These are phyloP conservation scores for Bombyx huttoni DNA, from an alignment of 2,888 invertebrate genomes.

Conservation along the genomic window DNA sequence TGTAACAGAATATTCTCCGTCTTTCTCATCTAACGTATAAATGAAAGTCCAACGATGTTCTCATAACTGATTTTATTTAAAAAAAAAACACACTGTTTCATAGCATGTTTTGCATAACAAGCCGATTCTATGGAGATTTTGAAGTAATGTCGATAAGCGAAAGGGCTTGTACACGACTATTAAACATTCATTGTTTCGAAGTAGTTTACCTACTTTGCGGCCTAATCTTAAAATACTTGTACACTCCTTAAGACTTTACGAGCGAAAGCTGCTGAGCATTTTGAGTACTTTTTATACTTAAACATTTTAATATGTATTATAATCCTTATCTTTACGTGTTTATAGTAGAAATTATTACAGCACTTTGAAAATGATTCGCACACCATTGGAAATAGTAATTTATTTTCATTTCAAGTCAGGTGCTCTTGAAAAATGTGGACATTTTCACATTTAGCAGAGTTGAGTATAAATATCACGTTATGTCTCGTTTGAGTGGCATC, in stretches of 20 bases:
- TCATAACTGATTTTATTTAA: too few relatives aligned
- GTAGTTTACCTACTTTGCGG: constrained; percentile 1
- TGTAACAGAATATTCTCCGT: too few relatives aligned
- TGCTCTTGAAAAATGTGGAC: background rate
- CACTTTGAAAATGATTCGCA: constrained; percentile 2
- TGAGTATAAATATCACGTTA: constrained; percentile 47
- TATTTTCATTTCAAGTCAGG: constrained; percentile 1
- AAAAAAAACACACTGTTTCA: too few relatives aligned
- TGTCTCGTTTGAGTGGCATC: constrained; percentile 40
- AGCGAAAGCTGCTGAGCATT: background rate
- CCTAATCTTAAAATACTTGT: constrained; percentile 6
- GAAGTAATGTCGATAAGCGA: constrained; percentile 4
- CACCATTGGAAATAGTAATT: background rate
- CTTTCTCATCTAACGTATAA: too few relatives aligned
- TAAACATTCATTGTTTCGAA: constrained; percentile 12
- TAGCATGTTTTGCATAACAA: too few relatives aligned
- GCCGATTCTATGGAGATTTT: constrained; percentile 28
- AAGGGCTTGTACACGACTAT: constrained; percentile 8
- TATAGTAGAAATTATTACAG: background rate
- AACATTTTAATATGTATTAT: background rate
- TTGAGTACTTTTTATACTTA: background rate
- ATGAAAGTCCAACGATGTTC: too few relatives aligned
- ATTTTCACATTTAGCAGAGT: constrained; percentile 23
- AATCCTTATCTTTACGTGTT: background rate
- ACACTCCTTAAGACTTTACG: background rate